Evolutionary conservation across 2,113 vertebrate species (phyloP).

Genomic region (Oryzias javanicus): DNA sequence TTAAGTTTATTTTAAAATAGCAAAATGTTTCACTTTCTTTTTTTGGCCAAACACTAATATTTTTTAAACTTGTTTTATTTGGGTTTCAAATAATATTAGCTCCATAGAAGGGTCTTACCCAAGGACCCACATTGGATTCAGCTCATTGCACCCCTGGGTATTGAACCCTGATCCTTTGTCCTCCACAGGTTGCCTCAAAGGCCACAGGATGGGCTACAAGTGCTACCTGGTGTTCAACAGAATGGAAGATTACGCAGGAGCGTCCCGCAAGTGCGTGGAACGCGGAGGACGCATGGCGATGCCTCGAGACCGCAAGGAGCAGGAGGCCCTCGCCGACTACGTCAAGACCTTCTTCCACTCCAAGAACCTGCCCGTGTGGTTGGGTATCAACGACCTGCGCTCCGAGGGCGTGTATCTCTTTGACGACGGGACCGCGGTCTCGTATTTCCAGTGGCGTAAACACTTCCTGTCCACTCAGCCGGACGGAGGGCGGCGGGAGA

Average conservation of each 20-base stretch:
- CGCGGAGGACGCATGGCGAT: slow-evolving; percentile 86
- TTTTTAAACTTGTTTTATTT: no score
- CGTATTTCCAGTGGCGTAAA: slow-evolving; percentile 88
- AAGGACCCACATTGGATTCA: no score
- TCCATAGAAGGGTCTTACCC: no score
- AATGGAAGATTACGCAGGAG: slow-evolving; percentile 78
- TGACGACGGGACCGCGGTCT: slow-evolving; percentile 83
- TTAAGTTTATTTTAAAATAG: no score
- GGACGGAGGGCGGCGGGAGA: slow-evolving; percentile 85
- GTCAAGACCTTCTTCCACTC: slow-evolving; percentile 79
- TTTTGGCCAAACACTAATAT: no score
- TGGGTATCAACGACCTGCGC: slow-evolving; percentile 85
- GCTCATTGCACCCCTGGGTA: no score
- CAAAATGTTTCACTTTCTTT: no score
- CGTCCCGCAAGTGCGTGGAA: slow-evolving; percentile 78
- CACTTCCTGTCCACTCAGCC: slow-evolving; percentile 86
- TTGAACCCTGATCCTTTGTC: neutral
- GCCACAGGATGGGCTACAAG: slow-evolving; percentile 79
- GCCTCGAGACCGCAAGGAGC: slow-evolving; percentile 82
- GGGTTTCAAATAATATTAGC: no score
- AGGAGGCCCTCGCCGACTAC: slow-evolving; percentile 82
- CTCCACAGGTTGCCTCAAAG: slow-evolving; percentile 83
- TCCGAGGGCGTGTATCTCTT: slow-evolving; percentile 86
- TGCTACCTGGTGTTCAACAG: slow-evolving; percentile 85
- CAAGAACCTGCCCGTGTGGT: slow-evolving; percentile 89